Evolutionary conservation across 92 coral and sea anemone species (phyloP).

Genomic region (Actinernus sp.): DNA sequence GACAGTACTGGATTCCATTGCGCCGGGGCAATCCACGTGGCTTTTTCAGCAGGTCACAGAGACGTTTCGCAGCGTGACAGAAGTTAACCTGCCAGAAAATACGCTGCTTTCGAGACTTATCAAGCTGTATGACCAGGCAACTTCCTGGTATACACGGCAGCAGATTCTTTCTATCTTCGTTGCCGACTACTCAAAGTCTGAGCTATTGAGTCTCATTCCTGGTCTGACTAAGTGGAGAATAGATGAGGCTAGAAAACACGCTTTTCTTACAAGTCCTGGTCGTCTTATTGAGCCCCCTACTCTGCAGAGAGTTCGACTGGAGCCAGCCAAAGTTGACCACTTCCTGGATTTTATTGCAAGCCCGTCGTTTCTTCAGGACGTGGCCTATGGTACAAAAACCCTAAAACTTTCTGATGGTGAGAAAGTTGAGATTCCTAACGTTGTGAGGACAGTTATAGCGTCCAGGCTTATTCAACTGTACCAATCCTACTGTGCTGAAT

Average conservation of each 20-base stretch:
- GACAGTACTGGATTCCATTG: constrained; percentile 15
- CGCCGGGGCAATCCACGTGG: constrained; percentile 34
- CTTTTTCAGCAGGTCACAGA: no score
- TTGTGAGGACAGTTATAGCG: constrained; percentile 26
- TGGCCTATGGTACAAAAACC: constrained; percentile 27
- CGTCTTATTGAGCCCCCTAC: constrained; percentile 24
- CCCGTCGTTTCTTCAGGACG: constrained; percentile 29
- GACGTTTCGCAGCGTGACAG: no score
- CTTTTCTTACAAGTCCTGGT: constrained; percentile 40
- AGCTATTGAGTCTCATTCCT: constrained; percentile 37
- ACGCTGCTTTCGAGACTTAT: constrained; percentile 12
- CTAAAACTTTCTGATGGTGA: constrained; percentile 22
- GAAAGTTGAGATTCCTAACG: constrained; percentile 32
- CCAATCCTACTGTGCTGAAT: constrained; percentile 21
- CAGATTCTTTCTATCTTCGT: constrained; percentile 53
- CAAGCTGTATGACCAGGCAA: constrained; percentile 26
- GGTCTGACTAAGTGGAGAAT: constrained; percentile 60
- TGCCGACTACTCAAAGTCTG: constrained; percentile 38
- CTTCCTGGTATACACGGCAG: constrained; percentile 19
- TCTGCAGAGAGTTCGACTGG: constrained; percentile 34
- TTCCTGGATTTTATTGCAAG: constrained; percentile 44
- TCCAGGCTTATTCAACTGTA: constrained; percentile 30
- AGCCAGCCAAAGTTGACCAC: constrained; percentile 50
- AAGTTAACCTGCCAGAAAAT: no score
- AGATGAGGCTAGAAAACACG: constrained; percentile 61